Evolutionary conservation across 1,140 invertebrate species (phyloP), one percentile per base, ranked within the genome.

Genomic region (Bombus superbus): DNA sequence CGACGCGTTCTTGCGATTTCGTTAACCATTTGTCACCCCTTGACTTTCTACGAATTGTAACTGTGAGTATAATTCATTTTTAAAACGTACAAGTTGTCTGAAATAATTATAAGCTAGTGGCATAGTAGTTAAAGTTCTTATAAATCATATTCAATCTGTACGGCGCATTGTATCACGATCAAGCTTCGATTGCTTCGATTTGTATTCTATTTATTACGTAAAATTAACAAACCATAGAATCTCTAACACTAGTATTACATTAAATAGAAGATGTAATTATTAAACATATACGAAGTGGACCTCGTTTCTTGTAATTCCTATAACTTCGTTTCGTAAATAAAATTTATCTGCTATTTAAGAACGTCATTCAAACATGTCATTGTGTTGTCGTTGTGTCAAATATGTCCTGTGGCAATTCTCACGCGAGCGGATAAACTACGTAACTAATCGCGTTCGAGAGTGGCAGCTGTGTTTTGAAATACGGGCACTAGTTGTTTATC

Each of bases 21-120:
- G 18, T 53, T 53, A 53, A 53, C 18, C 47, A 22, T 53, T 53
- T 53, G 5, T 8, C 0, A n/a, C 11, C 2, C 3, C 2, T 47
- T 47, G 42, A 79, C 25, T 68, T 8, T 38, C 35, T 44, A n/a
- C 10, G 11, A 15, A 35, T n/a, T 6, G 8, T 22, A n/a, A 22
- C 53, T n/a, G 75, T 77, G 22, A 38, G 53, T 77, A 76, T 32
- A 3, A 73, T 44, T 44, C 8, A 18, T 73, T 73, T n/a, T 73
- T 18, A 42, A 3, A 28, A 1, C 4, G 25, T 6, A 13, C 3
- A 71, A 40, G 5, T 1, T 3, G 10, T 38, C 2, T 13, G 4
- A 40, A 28, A 1, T 40, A 40, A 28, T 40, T 22, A 3, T 68
- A 68, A 68, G 18, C 35, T 68, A 64, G 18, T 6, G 47, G 15